Percentiles rank a stretch among this genome's conserved stretches.
These are phyloP conservation scores for Drosophila mercatorum DNA, from an alignment of 2,888 invertebrate species.

Conservation along the genomic window DNA sequence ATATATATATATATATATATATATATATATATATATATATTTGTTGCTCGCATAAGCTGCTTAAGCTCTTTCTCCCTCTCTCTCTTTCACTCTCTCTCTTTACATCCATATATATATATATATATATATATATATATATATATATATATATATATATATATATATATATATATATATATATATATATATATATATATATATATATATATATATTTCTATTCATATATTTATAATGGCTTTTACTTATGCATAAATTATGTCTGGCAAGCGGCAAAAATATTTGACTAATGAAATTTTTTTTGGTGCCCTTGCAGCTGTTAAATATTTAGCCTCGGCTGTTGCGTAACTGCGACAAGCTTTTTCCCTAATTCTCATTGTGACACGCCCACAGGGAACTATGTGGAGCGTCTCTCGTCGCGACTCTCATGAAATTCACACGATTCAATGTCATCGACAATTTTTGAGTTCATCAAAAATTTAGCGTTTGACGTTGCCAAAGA, in stretches of 20 bases:
- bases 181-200: no score
- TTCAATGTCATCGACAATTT: conserved; percentile 72
- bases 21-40: conserved; percentile 12
- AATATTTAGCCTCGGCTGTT: conserved; percentile 55
- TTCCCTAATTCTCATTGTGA: conserved; percentile 43
- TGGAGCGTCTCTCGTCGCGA: no score
- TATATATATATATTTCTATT: conserved; percentile 5
- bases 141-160: conserved; percentile 8
- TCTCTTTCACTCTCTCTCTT: no score
- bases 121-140: neutral
- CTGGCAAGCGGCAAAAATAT: conserved; percentile 50
- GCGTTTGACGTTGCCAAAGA: conserved; percentile 24
- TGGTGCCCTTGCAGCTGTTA: conserved; percentile 17
- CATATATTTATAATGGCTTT: conserved; percentile 12
- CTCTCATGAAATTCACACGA: conserved; percentile 51
- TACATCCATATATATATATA: conserved; percentile 1
- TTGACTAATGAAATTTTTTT: conserved; percentile 68
- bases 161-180: neutral
- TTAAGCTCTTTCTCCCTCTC: neutral
- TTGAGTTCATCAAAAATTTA: conserved; percentile 74
- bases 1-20: conserved; percentile 11
- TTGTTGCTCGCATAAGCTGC: conserved; percentile 28
- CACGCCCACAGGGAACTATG: neutral
- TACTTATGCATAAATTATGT: conserved; percentile 45
- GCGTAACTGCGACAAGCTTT: conserved; percentile 25